Percentiles rank a stretch among this genome's conserved stretches.
Conservation (phyloP, 1,140 invertebrate genomes). For the Drosophila murphyi region DNA sequence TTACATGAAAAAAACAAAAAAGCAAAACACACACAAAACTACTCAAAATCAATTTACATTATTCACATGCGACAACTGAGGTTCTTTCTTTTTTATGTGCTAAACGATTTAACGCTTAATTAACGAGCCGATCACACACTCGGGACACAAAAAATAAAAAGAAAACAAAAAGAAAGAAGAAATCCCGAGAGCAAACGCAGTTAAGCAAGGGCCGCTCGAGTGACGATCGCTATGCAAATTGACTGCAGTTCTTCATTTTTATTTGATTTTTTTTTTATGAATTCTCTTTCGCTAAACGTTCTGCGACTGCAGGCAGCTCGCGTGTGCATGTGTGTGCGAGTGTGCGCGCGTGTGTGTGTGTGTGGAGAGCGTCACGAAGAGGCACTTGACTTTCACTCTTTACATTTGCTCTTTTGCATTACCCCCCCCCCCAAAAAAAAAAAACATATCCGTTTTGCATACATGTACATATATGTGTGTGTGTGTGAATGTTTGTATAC, state of each 20-base stretch:
- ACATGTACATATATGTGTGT: not conserved
- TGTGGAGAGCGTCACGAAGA: constrained; percentile 61
- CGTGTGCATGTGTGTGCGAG: not conserved
- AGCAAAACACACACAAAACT: constrained; percentile 48
- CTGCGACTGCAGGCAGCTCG: not conserved
- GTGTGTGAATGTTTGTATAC: not conserved
- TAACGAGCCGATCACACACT: constrained; percentile 51
- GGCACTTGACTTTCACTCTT: constrained; percentile 77
- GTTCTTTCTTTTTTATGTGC: constrained; percentile 42
- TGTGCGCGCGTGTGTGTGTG: not conserved
- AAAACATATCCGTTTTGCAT: constrained; percentile 3
- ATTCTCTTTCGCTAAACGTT: constrained; percentile 21
- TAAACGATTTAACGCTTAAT: constrained; percentile 79
- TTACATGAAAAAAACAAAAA: constrained; percentile 29
- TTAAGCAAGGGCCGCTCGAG: constrained; percentile 10
- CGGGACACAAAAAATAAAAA: constrained; percentile 23
- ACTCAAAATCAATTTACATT: constrained; percentile 75
- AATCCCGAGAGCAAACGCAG: constrained; percentile 11
- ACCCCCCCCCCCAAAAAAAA: not conserved
- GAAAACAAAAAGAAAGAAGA: constrained; percentile 11
- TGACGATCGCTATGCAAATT: constrained; percentile 73
- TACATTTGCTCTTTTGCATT: constrained; percentile 25
- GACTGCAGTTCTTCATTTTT: constrained; percentile 22
- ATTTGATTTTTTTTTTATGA: not conserved
- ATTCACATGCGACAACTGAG: constrained; percentile 38